Evolutionary conservation across 2,888 invertebrate species (phyloP), one percentile per base, ranked within the genome.

Genomic region (Caenorhabditis japonica): DNA sequence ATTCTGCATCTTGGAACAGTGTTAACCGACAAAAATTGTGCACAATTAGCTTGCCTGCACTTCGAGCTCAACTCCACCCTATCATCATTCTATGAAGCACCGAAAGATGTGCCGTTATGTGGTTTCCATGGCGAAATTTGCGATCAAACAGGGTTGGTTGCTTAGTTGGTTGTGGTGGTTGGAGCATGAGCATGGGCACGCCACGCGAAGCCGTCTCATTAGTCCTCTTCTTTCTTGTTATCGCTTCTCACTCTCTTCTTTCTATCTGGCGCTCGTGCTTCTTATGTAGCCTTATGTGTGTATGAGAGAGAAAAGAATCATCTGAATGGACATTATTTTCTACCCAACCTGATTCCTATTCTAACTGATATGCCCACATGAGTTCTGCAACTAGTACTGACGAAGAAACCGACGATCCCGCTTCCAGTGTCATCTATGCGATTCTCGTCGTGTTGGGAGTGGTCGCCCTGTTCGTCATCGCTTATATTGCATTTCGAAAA

Each of bases 91-190:
- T 70, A 53, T 23, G 49, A 74, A 47, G 41, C 47, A 4, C 59
- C 53, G 17, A 62, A 58, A 27, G 85, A 82, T 56, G 73, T 79
- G 36, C 85, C 85, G 8, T 51, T 77, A 3, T 85, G 85, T 58
- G 85, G 85, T 7, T 85, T 83, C 69, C 61, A 77, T 55, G 81
- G 82, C 30, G 84, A 85, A 51, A 66, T 81, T 8, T 85, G 85
- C 46, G 85, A 84, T 66, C 82, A 85, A 44, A 75, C 76, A 19
- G 81, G 80, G 76, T 82, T n/a, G 61, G 43, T 38, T 46, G 0
- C 19, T 44, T 19, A 21, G 19, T 43, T 21, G n/a, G 19, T n/a
- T n/a, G n/a, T n/a, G n/a, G n/a, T n/a, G n/a, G n/a, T n/a, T n/a
- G n/a, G n/a, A n/a, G n/a, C n/a, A n/a, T 43, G n/a, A 10, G 15